Evolutionary conservation across 2,888 invertebrate species (phyloP).

Genomic region (Ophioninae sp.): DNA sequence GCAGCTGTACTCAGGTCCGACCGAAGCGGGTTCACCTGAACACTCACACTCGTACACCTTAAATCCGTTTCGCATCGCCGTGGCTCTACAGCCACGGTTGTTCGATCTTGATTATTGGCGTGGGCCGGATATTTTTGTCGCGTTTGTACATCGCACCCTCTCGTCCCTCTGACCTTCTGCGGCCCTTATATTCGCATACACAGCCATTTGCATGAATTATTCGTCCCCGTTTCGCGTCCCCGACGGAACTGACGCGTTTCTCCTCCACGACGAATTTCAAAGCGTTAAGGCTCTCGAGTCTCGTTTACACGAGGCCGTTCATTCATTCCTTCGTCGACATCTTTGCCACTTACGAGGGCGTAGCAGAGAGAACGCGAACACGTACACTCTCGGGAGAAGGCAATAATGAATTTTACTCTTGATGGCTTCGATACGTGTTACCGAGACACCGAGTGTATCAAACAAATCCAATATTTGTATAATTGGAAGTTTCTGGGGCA

Average conservation of each 20-base stretch:
- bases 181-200: constrained; percentile 33
- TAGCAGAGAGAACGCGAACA: background rate
- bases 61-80: constrained; percentile 26
- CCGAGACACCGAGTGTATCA: background rate
- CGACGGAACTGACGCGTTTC: constrained; percentile 46
- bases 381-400: background rate
- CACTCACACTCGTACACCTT: constrained; percentile 20
- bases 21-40: background rate
- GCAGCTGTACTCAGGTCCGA: constrained; percentile 14
- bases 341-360: constrained; percentile 39
- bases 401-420: constrained; percentile 41
- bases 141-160: constrained; percentile 39
- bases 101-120: constrained; percentile 71
- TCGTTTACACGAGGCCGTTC: constrained; percentile 60
- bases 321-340: constrained; percentile 38
- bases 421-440: background rate
- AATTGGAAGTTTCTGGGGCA: constrained; percentile 18
- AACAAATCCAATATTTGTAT: background rate
- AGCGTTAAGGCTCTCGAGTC: constrained; percentile 60
- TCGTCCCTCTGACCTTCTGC: constrained; percentile 28
- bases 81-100: constrained; percentile 39
- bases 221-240: constrained; percentile 52
- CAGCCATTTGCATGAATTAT: constrained; percentile 70
- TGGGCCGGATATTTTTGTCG: constrained; percentile 53
- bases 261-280: constrained; percentile 68